phyloP scores from a whole-genome alignment of 2,888 invertebrate species.

The Epirrhoe alternata region DNA sequence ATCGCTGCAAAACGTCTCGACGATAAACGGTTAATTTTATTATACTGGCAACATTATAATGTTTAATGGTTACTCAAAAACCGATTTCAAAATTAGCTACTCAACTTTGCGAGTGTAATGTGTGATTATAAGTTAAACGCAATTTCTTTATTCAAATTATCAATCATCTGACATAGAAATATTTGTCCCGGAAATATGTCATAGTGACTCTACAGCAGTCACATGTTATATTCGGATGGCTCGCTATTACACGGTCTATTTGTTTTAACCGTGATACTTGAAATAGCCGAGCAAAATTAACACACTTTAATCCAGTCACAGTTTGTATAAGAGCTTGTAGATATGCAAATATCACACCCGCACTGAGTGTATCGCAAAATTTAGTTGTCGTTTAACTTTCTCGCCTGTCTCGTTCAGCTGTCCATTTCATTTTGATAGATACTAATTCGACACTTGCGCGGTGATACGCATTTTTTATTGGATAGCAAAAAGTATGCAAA shows the following conservation, averaged over 20 bases:
- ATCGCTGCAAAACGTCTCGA: conserved; percentile 45
- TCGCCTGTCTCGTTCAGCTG: conserved; percentile 41
- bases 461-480: conserved; percentile 27
- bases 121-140: background rate
- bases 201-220: no score
- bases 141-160: background rate
- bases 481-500: conserved; percentile 25
- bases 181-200: background rate
- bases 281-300: conserved; percentile 1
- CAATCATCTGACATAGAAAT: background rate
- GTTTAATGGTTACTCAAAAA: background rate
- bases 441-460: conserved; percentile 24
- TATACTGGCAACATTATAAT: conserved; percentile 39
- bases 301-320: conserved; percentile 22
- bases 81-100: background rate
- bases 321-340: conserved; percentile 42
- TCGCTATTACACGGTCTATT: background rate
- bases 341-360: conserved; percentile 36
- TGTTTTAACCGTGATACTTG: background rate
- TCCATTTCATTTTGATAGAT: conserved; percentile 46
- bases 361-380: conserved; percentile 47
- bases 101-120: no score
- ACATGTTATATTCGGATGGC: background rate
- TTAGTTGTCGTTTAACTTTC: conserved; percentile 54
- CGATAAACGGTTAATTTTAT: conserved; percentile 58